A percentile compares a stretch with the other conserved stretches of the same genome.
These are phyloP conservation scores for Lophura nycthemera DNA, from an alignment of 2,113 vertebrate species.

Conservation along the genomic window DNA sequence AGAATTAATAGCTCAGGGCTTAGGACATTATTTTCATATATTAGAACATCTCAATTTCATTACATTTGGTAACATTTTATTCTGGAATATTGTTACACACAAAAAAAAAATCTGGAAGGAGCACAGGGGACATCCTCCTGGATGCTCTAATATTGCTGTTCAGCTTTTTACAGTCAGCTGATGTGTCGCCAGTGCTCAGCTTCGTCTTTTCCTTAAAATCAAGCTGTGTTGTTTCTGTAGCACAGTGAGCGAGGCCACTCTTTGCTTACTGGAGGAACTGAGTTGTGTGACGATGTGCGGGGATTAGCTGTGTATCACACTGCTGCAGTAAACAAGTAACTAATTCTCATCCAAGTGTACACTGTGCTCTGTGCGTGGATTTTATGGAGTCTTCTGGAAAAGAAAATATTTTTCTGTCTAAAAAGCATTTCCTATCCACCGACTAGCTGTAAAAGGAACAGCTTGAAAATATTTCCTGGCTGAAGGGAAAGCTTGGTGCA, in stretches of 20 bases:
- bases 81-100: neutral
- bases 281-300: neutral
- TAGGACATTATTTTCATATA: neutral
- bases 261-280: neutral
- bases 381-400: conserved; percentile 50
- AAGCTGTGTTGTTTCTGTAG: neutral
- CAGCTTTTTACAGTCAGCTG: neutral
- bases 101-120: neutral
- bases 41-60: neutral
- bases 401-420: conserved; percentile 44
- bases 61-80: neutral
- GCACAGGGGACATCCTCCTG: neutral
- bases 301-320: conserved; percentile 19
- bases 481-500: neutral
- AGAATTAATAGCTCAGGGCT: conserved; percentile 36
- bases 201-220: neutral
- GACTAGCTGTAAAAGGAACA: conserved; percentile 33
- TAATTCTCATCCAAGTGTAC: conserved; percentile 6
- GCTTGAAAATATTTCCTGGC: conserved; percentile 43
- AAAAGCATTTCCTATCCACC: conserved; percentile 50
- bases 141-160: neutral
- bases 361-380: neutral
- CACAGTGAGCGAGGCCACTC: neutral
- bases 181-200: neutral
- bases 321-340: conserved; percentile 38